These are phyloP conservation scores for Diplazon laetatorius DNA, from an alignment of 2,888 invertebrate species.

Conservation along the genomic window DNA sequence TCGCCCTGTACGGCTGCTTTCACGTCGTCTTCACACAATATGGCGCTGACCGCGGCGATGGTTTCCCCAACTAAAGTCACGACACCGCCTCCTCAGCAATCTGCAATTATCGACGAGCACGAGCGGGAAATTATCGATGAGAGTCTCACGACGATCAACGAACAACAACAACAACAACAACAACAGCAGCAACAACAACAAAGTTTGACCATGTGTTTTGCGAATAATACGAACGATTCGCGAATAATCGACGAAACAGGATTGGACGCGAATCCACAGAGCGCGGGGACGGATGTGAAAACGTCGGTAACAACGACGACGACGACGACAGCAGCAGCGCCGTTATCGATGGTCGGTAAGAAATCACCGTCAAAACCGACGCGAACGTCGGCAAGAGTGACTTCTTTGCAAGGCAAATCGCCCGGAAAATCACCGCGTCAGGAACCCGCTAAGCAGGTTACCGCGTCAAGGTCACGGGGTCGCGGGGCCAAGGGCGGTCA, in stretches of 20 bases:
- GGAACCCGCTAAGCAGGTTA: slow-evolving; percentile 71
- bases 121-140: too few relatives aligned
- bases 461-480: slow-evolving; percentile 82
- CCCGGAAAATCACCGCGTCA: slow-evolving; percentile 86
- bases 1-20: slow-evolving; percentile 89
- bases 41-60: slow-evolving; percentile 92
- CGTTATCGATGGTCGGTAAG: slow-evolving; percentile 80
- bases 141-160: too few relatives aligned
- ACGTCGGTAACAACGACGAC: neutral
- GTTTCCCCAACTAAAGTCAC: slow-evolving; percentile 85
- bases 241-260: slow-evolving; percentile 41
- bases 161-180: slow-evolving; percentile 73
- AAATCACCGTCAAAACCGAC: slow-evolving; percentile 86
- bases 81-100: slow-evolving; percentile 83
- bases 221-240: slow-evolving; percentile 62
- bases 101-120: too few relatives aligned
- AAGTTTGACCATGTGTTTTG: slow-evolving; percentile 60
- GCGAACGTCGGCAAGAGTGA: slow-evolving; percentile 86
- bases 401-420: slow-evolving; percentile 86
- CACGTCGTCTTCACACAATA: slow-evolving; percentile 91
- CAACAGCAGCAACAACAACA: slow-evolving; percentile 69
- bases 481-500: slow-evolving; percentile 80
- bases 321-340: neutral
- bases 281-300: too few relatives aligned
- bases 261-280: neutral